phyloP scores from a whole-genome alignment of 2,113 vertebrate species.

The Sapajus apella region DNA sequence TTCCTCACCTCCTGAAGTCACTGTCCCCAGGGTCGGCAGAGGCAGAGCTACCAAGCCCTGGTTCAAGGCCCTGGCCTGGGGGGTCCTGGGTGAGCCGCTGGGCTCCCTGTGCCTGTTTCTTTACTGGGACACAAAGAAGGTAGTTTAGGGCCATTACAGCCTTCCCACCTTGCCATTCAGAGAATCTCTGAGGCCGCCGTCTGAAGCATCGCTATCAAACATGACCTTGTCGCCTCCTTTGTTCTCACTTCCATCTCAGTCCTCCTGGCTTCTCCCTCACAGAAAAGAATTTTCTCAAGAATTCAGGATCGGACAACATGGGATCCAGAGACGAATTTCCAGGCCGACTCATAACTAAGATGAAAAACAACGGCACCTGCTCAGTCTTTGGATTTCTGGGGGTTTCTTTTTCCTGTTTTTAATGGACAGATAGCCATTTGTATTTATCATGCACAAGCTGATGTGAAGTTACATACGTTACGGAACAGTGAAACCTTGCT shows the following conservation, averaged over 20 bases:
- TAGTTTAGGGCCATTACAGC: no score
- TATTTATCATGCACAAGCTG: background rate
- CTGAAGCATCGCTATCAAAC: rapidly evolving
- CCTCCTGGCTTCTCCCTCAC: background rate
- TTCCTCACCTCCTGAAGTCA: background rate
- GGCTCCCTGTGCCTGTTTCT: background rate
- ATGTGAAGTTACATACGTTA: background rate
- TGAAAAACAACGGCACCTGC: background rate
- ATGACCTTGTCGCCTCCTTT: no score
- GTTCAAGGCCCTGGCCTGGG: background rate
- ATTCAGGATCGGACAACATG: no score
- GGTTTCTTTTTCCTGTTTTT: background rate
- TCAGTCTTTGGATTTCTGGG: background rate
- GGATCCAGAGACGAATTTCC: background rate
- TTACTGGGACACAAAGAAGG: background rate
- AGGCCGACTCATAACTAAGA: background rate
- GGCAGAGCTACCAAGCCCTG: background rate
- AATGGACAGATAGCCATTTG: background rate
- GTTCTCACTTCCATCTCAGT: background rate
- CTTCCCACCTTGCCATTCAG: background rate
- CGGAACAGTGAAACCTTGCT: background rate
- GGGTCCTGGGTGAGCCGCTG: background rate
- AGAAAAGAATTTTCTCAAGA: background rate
- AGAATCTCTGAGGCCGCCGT: rapidly evolving
- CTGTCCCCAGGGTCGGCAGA: background rate